Evolutionary conservation across 1,140 invertebrate species (phyloP).

Genomic region (Drosophila equinoxialis): DNA sequence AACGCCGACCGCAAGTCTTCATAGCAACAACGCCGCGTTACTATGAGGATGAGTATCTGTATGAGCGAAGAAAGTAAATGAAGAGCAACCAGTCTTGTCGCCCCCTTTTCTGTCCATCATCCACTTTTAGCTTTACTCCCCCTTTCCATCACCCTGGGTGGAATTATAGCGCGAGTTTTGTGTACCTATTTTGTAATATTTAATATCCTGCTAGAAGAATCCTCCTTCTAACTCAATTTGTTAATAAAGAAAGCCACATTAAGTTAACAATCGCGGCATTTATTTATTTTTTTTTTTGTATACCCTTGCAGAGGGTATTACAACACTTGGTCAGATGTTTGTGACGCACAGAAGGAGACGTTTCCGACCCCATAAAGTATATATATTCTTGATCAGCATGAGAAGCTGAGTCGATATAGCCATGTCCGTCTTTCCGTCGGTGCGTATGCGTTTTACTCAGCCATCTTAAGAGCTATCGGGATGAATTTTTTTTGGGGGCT

Average conservation of each 20-base stretch:
- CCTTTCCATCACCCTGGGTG: constrained; percentile 48
- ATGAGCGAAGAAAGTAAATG: constrained; percentile 76
- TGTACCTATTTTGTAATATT: constrained; percentile 80
- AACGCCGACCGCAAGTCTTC: constrained; percentile 86
- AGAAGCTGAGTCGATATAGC: too few species aligned
- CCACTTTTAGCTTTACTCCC: constrained; percentile 63
- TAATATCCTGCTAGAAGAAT: constrained; percentile 81
- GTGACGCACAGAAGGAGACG: too few species aligned
- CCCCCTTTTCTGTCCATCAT: constrained; percentile 33
- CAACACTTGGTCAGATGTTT: too few species aligned
- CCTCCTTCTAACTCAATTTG: constrained; percentile 79
- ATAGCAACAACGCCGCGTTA: constrained; percentile 80
- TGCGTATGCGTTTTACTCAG: too few species aligned
- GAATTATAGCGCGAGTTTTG: constrained; percentile 73
- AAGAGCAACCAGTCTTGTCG: constrained; percentile 72
- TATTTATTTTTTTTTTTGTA: constrained; percentile 17
- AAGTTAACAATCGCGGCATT: constrained; percentile 52
- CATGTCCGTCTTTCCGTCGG: too few species aligned
- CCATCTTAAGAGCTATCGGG: too few species aligned
- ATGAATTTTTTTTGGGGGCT: too few species aligned
- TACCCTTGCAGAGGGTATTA: too few species aligned
- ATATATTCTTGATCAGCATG: too few species aligned
- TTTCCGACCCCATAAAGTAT: too few species aligned
- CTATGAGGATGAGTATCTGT: constrained; percentile 82
- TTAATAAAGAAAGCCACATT: constrained; percentile 79